Percentiles rank a stretch among this genome's conserved stretches.
Evolutionary conservation across 2,888 invertebrate genomes (phyloP).

Genomic region (Himalopsyche anomala): DNA sequence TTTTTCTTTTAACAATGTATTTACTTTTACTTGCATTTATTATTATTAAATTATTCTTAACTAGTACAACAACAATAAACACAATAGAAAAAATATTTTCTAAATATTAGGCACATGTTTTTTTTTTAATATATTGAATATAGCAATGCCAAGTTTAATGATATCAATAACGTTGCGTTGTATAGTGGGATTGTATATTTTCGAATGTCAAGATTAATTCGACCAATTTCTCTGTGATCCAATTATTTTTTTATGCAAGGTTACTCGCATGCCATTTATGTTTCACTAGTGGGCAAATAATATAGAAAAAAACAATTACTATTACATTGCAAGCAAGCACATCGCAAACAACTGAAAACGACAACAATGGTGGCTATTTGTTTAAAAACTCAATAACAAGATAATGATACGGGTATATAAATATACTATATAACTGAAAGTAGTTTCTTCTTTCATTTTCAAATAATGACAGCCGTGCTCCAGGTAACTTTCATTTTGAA

Average conservation of each 20-base stretch:
- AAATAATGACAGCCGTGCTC: background rate
- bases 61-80: no score
- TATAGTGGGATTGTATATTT: background rate
- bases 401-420: conserved; percentile 1
- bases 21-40: no score
- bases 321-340: background rate
- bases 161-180: no score
- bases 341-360: background rate
- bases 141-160: no score
- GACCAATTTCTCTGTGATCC: conserved; percentile 19
- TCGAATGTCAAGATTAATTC: conserved; percentile 37
- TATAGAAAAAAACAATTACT: background rate
- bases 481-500: background rate
- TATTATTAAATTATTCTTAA: no score
- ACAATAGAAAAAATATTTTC: no score
- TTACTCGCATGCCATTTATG: conserved; percentile 10
- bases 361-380: background rate
- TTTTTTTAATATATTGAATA: no score
- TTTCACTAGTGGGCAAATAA: background rate
- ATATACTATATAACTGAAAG: background rate
- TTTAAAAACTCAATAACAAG: background rate
- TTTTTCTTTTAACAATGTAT: no score
- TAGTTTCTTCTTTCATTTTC: background rate
- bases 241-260: conserved; percentile 42
- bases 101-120: no score